Conservation (phyloP, 2,888 invertebrate genomes). For the Saturnia japonica region DNA sequence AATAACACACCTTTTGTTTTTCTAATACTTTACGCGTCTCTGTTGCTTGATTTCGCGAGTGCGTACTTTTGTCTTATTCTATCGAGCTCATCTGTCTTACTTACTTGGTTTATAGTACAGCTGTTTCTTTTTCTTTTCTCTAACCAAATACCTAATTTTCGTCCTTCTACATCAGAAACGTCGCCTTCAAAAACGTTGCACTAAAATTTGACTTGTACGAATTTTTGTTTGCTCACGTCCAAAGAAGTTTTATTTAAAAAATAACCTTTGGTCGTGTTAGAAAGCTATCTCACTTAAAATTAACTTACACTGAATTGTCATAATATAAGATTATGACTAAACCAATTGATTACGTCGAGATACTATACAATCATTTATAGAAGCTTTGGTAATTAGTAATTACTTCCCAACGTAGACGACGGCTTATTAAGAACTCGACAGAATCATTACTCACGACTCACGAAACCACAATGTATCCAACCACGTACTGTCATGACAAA, state of each 20-base stretch:
- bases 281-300: neutral
- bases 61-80: too few species aligned
- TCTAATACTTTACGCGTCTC: neutral
- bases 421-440: constrained; percentile 47
- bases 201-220: neutral
- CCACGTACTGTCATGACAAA: constrained; percentile 39
- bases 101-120: neutral
- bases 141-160: neutral
- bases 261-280: neutral
- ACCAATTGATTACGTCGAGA: neutral
- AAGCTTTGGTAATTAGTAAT: constrained; percentile 67
- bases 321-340: neutral
- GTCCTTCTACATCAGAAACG: too few species aligned
- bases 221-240: neutral
- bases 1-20: neutral
- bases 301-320: too few species aligned
- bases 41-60: neutral
- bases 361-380: constrained; percentile 58
- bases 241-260: neutral
- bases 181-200: neutral
- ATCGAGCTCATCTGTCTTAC: neutral
- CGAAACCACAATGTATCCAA: constrained; percentile 33
- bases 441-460: constrained; percentile 31
- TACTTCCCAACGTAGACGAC: constrained; percentile 47
- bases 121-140: neutral